Conservation (phyloP, 2,888 invertebrate genomes). For the Platycheirus albimanus region DNA sequence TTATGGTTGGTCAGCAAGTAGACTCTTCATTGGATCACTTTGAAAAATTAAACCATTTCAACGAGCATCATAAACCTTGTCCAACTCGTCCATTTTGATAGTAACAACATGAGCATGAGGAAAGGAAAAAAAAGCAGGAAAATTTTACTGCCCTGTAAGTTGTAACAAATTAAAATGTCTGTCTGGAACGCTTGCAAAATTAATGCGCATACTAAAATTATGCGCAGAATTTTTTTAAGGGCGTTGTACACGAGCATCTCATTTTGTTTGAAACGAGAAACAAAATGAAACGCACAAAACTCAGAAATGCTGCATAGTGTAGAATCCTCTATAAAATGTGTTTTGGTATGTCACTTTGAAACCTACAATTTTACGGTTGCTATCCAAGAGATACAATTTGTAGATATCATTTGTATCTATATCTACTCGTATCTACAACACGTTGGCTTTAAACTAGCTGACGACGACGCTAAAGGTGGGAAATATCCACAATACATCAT, state of each 20-base stretch:
- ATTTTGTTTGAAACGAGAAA: background rate
- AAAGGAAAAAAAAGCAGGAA: background rate
- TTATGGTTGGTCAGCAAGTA: background rate
- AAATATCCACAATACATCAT: slow-evolving; percentile 9
- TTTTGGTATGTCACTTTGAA: slow-evolving; percentile 25
- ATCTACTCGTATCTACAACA: too few species aligned
- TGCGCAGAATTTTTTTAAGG: slow-evolving; percentile 47
- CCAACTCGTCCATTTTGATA: background rate
- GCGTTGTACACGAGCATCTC: slow-evolving; percentile 40
- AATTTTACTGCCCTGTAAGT: background rate
- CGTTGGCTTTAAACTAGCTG: slow-evolving; percentile 28
- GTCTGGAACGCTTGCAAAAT: slow-evolving; percentile 4
- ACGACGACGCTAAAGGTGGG: background rate
- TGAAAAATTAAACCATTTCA: slow-evolving; percentile 26
- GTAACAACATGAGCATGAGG: background rate
- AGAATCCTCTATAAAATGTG: too few species aligned
- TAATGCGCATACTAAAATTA: slow-evolving; percentile 43
- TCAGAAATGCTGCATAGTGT: background rate
- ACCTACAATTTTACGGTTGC: slow-evolving; percentile 45
- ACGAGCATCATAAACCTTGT: background rate
- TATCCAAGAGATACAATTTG: slow-evolving; percentile 30
- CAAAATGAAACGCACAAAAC: slow-evolving; percentile 8
- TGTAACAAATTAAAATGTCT: slow-evolving; percentile 32
- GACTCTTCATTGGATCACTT: slow-evolving; percentile 12
- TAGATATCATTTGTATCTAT: slow-evolving; percentile 31